Evolutionary conservation across 2,113 vertebrate genomes (phyloP).

Genomic region (Hippotragus niger): DNA sequence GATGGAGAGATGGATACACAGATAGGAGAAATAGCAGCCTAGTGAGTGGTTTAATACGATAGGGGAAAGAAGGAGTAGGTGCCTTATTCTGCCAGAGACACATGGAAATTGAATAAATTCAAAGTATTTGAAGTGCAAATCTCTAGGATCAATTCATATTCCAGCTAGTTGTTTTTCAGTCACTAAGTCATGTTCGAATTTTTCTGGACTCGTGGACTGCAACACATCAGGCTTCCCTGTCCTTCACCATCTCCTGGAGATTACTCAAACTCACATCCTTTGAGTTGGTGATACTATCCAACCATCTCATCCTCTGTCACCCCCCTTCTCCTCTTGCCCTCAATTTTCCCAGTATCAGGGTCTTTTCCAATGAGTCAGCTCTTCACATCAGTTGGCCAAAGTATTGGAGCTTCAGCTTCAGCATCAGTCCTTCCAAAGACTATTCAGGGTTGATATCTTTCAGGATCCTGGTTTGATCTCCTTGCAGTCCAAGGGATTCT

Average conservation of each 20-base stretch:
- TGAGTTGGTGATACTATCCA: not conserved
- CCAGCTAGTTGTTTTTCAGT: not conserved
- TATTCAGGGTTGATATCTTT: not conserved
- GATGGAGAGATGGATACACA: not conserved
- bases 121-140: not conserved
- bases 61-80: not conserved
- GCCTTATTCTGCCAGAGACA: not conserved
- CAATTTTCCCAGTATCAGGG: not conserved
- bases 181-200: not conserved
- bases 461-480: not conserved
- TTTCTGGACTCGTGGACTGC: not conserved
- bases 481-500: not conserved
- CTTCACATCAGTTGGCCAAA: not conserved
- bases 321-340: not conserved
- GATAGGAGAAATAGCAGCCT: not conserved
- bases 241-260: not conserved
- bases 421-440: not conserved
- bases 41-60: not conserved
- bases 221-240: not conserved
- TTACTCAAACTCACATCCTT: not conserved
- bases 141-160: not conserved
- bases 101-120: not conserved
- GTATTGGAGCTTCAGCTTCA: not conserved
- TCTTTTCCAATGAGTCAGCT: not conserved
- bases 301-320: not conserved